These are phyloP conservation scores for Alloscopus bannaensis DNA, from an alignment of 2,888 invertebrate genomes.

Conservation along the genomic window DNA sequence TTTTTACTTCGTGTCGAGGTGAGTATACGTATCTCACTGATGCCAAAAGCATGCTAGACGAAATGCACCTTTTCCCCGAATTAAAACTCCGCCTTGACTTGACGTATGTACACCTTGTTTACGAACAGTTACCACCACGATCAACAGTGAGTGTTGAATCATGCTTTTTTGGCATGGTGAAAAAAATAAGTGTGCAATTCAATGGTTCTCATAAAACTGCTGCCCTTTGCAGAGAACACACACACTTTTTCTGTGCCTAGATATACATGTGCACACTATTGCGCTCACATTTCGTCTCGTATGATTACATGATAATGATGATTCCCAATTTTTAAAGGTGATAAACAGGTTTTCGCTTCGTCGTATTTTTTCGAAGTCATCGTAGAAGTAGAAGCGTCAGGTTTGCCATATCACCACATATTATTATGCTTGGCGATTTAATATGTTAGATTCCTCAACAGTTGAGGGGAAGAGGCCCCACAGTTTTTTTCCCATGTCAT, in stretches of 20 bases:
- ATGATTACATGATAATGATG: constrained; percentile 45
- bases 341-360: constrained; percentile 59
- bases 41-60: too few relatives aligned
- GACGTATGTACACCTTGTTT: too few relatives aligned
- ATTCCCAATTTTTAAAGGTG: constrained; percentile 60
- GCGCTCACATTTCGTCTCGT: too few relatives aligned
- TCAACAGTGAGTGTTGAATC: constrained; percentile 21
- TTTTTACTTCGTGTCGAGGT: too few relatives aligned
- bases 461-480: constrained; percentile 47
- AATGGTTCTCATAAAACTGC: too few relatives aligned
- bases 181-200: too few relatives aligned
- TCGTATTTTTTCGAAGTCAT: constrained; percentile 47
- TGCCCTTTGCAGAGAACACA: constrained; percentile 17
- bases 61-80: too few relatives aligned
- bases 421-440: constrained; percentile 18
- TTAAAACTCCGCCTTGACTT: too few relatives aligned
- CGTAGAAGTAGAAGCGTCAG: constrained; percentile 1
- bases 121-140: neutral
- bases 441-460: too few relatives aligned
- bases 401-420: constrained; percentile 4
- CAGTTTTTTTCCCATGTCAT: constrained; percentile 43
- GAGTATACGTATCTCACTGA: too few relatives aligned
- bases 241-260: neutral
- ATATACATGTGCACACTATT: constrained; percentile 1
- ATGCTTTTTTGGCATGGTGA: constrained; percentile 6